Conservation (phyloP, 2,113 vertebrate genomes). For the Eptesicus fuscus region DNA sequence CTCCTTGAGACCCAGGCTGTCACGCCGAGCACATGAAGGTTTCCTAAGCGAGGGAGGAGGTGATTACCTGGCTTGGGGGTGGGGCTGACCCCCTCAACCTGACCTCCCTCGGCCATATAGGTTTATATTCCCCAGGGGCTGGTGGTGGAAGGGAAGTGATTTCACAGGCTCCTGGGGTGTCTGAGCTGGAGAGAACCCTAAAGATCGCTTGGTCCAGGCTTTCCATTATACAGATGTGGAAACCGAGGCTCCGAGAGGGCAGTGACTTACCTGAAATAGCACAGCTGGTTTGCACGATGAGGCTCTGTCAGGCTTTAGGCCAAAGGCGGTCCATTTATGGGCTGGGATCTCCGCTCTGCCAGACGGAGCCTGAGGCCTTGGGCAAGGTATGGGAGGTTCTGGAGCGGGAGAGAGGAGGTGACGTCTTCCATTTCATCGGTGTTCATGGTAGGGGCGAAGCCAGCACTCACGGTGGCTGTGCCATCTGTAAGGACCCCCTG, state of each 20-base stretch:
- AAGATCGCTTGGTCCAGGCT: background rate
- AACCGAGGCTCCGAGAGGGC: background rate
- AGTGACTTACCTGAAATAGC: background rate
- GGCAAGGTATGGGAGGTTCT: background rate
- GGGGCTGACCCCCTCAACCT: background rate
- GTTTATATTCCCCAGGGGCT: background rate
- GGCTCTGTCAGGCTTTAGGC: background rate
- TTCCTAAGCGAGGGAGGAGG: background rate
- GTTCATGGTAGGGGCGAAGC: background rate
- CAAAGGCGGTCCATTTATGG: background rate
- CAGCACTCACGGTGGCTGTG: background rate
- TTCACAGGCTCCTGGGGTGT: background rate
- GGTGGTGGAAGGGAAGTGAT: background rate
- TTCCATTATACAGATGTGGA: background rate
- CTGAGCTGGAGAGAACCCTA: background rate
- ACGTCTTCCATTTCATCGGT: background rate
- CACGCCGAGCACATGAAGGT: background rate
- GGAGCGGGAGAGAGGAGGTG: background rate
- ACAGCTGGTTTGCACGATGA: background rate
- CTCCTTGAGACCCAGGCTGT: background rate
- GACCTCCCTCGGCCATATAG: background rate
- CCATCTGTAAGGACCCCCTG: background rate
- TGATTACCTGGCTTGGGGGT: background rate
- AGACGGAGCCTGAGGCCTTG: background rate
- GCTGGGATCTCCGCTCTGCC: background rate